Evolutionary conservation across 2,797 vertebrate species (phyloP), one percentile per base, ranked within the genome.

Genomic region (Etheostoma perlongum): DNA sequence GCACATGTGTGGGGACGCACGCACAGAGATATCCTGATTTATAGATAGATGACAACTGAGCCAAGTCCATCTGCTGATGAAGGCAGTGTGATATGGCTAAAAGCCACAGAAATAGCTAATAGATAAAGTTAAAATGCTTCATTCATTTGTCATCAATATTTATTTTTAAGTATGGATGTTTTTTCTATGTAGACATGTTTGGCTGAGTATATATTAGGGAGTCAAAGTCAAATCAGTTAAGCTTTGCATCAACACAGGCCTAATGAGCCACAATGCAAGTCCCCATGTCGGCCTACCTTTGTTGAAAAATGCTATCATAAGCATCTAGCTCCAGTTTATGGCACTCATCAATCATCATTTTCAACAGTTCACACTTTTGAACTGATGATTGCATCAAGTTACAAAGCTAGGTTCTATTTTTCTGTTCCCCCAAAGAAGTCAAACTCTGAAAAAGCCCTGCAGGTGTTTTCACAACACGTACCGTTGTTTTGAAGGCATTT

Each of bases 1-100:
- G 5, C 5, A 30, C 30, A 30, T 30, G 30, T 30, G 30, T 30
- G 30, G 30, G 30, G 30, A 6, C 5, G 5, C 30, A 30, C 30
- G 5, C 30, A 30, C 5, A 30, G 30, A 30, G 30, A 30, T 30
- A 6, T 30, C 30, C 30, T 5, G 30, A 30, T 30, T 30, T 30
- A 30, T 30, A 30, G 30, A 30, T 6, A 30, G 30, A 66, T 69
- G 72, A 64, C 66, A 79, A 82, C 71, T 62, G 58, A 62, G 59
- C 14, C 53, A 62, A 60, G 59, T 77, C 54, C 36, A 58, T 62
- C 40, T 2, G 3, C 33, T 21, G 47, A 80, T 74, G 67, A 65
- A 60, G 54, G 46, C 25, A 11, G n/a, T 44, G 40, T 58, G 25
- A 73, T 25, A 15, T 1, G 33, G 19, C 52, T 61, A n/a, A 67